A percentile compares a stretch with the other conserved stretches of the same genome.
Evolutionary conservation across 2,888 invertebrate species (phyloP).

Genomic region (Caradrina kadenii): DNA sequence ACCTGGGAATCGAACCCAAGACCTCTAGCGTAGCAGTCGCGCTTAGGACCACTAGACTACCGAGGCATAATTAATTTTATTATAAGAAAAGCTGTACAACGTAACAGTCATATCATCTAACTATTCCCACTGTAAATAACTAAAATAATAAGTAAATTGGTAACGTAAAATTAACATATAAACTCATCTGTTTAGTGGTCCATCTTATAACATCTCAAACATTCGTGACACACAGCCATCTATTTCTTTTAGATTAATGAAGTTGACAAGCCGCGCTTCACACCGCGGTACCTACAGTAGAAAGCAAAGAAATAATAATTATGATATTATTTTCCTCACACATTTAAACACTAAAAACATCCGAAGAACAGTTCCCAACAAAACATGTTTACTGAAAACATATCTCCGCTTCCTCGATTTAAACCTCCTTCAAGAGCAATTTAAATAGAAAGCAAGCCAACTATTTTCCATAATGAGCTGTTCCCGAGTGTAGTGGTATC

Average conservation of each 20-base stretch:
- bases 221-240: too few species aligned
- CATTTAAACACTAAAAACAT: not conserved
- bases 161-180: too few species aligned
- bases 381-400: conserved; percentile 27
- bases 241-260: not conserved
- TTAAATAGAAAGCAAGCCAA: conserved; percentile 52
- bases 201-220: too few species aligned
- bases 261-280: not conserved
- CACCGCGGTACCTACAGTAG: not conserved
- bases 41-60: too few species aligned
- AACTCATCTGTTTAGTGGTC: too few species aligned
- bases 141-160: too few species aligned
- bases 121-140: too few species aligned
- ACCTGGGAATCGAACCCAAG: too few species aligned
- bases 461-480: conserved; percentile 59
- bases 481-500: conserved; percentile 48
- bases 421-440: conserved; percentile 45
- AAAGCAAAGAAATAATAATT: not conserved
- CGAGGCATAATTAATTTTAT: too few species aligned
- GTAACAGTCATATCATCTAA: too few species aligned
- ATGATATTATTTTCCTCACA: not conserved
- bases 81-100: too few species aligned
- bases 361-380: not conserved
- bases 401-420: conserved; percentile 25
- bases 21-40: too few species aligned